Evolutionary conservation across 2,888 invertebrate genomes (phyloP), one percentile per base, ranked within the genome.

Genomic region (Criorhina ranunculi): DNA sequence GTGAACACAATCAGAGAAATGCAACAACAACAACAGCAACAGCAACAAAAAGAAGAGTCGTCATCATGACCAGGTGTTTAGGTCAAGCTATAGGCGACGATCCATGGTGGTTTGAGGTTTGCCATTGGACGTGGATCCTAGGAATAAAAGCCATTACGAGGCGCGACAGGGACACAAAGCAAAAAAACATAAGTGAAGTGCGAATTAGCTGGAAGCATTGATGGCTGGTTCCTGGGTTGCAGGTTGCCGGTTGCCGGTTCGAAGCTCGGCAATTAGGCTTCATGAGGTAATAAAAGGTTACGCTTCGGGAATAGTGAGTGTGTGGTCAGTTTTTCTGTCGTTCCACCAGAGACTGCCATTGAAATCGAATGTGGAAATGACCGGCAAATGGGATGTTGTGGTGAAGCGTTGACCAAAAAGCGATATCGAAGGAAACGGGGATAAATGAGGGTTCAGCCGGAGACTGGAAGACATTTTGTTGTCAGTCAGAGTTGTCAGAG

Each of bases 261-360:
- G 44, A 33, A 55, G 33, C 46, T 29, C 33, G 49, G 49, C 40
- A 66, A 76, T 76, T 76, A 76, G 66, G n/a, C 66, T 40, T 66
- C n/a, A 57, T 66, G 66, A 59, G 66, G 66, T 66, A 75, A 75
- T 66, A 53, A 66, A 75, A 75, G 75, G 75, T 64, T 64, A 55
- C 53, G 8, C 24, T 55, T 24, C 17, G 40, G 11, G 5, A 42
- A 24, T 9, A 69, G 19, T 29, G 37, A 9, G 29, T 57, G 57
- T 66, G 76, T 59, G 57, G 49, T 49, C 66, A 57, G 66, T 57
- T 59, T 35, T 66, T 35, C 24, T 29, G 2, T 8, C 15, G 60
- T 11, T 24, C 29, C 9, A 12, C 29, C 17, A 0, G 11, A 35
- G 11, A 35, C 8, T 8, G n/a, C 2, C 31, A 44, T 31, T 15